Percentiles rank a stretch among this genome's conserved stretches.
Evolutionary conservation across 1,140 invertebrate genomes (phyloP).

Genomic region (Drosophila funebris): DNA sequence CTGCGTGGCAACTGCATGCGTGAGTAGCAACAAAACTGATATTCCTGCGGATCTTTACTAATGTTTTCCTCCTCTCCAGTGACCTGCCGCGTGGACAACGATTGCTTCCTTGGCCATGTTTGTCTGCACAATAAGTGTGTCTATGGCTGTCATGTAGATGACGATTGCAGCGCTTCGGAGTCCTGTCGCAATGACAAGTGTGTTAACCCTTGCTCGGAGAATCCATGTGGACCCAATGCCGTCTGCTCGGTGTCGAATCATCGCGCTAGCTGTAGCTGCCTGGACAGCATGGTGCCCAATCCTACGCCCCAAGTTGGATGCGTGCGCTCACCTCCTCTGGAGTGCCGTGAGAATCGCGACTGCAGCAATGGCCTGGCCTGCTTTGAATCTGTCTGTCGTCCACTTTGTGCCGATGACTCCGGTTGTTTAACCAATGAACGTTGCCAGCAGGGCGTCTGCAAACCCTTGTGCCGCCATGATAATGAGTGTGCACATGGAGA

Average conservation of each 20-base stretch:
- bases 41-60: constrained; percentile 42
- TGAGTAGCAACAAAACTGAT: constrained; percentile 84
- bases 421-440: constrained; percentile 93
- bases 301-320: constrained; percentile 93
- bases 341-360: constrained; percentile 90
- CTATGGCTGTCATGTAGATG: constrained; percentile 93
- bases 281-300: constrained; percentile 91
- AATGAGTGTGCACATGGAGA: constrained; percentile 93
- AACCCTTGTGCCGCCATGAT: constrained; percentile 89
- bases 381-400: constrained; percentile 88
- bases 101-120: constrained; percentile 95
- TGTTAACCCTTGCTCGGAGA: constrained; percentile 90
- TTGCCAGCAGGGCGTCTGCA: constrained; percentile 88
- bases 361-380: constrained; percentile 89
- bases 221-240: constrained; percentile 93
- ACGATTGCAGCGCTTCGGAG: constrained; percentile 93
- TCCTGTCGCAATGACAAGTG: constrained; percentile 92
- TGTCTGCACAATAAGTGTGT: constrained; percentile 93
- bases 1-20: constrained; percentile 90
- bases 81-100: constrained; percentile 94
- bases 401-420: constrained; percentile 89
- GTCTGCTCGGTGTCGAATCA: constrained; percentile 92
- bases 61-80: constrained; percentile 83
- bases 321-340: constrained; percentile 88
- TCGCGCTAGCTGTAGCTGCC: constrained; percentile 92